phyloP scores from a whole-genome alignment of 1,140 invertebrate genomes.

The Caerostris darwini region DNA sequence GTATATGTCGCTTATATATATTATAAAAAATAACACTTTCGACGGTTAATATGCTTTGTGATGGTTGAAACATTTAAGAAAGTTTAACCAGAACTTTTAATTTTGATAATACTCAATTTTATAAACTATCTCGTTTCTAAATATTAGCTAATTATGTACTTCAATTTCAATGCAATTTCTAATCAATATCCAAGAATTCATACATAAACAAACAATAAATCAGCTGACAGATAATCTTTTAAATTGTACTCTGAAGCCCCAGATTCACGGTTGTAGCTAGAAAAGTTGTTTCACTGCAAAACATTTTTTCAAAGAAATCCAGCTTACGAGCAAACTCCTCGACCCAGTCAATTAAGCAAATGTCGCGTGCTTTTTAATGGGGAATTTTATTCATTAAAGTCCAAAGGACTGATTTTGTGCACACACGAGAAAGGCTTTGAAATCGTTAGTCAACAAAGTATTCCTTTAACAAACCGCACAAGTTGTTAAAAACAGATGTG shows the following conservation, averaged over 20 bases:
- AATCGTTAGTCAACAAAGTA: constrained; percentile 36
- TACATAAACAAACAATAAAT: no score
- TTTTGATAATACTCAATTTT: no score
- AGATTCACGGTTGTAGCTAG: not conserved
- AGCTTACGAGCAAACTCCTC: not conserved
- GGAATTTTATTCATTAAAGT: constrained; percentile 47
- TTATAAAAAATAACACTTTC: no score
- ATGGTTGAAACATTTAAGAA: no score
- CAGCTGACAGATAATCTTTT: no score
- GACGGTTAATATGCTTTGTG: no score
- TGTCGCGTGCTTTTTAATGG: constrained; percentile 27
- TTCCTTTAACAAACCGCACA: not conserved
- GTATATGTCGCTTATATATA: no score
- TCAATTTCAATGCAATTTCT: no score
- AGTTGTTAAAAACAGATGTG: constrained; percentile 41
- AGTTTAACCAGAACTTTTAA: no score
- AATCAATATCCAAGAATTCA: no score
- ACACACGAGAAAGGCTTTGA: not conserved
- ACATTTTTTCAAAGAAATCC: not conserved
- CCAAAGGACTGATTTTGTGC: not conserved
- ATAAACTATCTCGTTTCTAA: not conserved
- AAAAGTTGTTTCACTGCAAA: not conserved
- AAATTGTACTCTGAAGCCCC: not conserved
- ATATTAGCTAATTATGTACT: no score
- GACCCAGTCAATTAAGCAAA: constrained; percentile 18